phyloP scores from a whole-genome alignment of 1,140 invertebrate genomes.

The Trichogramma pretiosum region DNA sequence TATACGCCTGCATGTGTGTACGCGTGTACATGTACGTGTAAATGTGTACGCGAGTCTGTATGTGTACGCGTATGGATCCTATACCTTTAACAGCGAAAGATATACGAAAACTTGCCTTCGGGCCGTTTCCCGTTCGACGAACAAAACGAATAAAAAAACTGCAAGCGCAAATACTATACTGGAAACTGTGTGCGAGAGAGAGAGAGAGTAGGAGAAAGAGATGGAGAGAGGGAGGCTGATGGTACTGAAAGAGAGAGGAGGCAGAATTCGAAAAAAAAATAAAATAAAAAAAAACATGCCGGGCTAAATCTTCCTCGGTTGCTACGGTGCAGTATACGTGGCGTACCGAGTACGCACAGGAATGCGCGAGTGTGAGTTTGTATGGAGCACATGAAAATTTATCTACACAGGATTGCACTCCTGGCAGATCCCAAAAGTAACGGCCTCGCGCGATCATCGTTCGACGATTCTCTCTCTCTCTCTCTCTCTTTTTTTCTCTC shows the following conservation, averaged over 20 bases:
- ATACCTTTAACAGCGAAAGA: too few relatives aligned
- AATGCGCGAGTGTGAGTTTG: too few relatives aligned
- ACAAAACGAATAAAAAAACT: not conserved
- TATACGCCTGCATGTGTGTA: not conserved
- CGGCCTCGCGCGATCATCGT: constrained; percentile 10
- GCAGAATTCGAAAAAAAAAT: not conserved
- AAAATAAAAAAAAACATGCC: not conserved
- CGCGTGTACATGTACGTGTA: not conserved
- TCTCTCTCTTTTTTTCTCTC: constrained; percentile 2
- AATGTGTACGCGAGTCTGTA: too few relatives aligned
- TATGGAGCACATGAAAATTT: not conserved
- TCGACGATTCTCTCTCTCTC: not conserved
- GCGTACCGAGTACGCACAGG: too few relatives aligned
- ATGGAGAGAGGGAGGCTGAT: not conserved
- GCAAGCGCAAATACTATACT: too few relatives aligned
- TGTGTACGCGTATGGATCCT: too few relatives aligned
- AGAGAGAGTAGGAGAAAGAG: not conserved
- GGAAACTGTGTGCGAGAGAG: too few relatives aligned
- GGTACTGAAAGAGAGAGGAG: too few relatives aligned
- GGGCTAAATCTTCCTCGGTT: not conserved
- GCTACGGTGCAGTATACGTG: too few relatives aligned
- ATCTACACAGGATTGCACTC: constrained; percentile 7
- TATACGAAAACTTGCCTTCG: not conserved
- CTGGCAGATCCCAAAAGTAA: constrained; percentile 1
- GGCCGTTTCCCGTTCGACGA: constrained; percentile 2